Percentiles rank a stretch among this genome's conserved stretches.
phyloP scores from a whole-genome alignment of 2,797 vertebrate genomes.

The Acanthis flammea region DNA sequence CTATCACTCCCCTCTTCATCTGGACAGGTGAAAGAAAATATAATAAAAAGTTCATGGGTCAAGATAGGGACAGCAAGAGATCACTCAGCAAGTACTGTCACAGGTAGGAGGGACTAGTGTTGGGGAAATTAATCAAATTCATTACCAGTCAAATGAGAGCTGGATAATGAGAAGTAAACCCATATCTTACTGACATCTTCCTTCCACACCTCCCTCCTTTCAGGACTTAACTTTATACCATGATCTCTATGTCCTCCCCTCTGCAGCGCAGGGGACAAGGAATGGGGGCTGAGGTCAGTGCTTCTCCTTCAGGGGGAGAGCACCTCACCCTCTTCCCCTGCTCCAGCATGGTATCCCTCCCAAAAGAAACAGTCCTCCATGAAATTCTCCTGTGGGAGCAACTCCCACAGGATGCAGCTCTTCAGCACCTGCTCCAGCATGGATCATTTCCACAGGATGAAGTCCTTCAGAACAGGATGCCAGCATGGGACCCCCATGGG shows the following conservation, averaged over 20 bases:
- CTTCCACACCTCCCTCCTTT: neutral
- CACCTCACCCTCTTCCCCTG: neutral
- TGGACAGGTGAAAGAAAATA: neutral
- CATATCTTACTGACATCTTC: neutral
- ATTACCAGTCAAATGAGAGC: neutral
- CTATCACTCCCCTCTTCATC: neutral
- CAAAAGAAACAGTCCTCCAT: neutral
- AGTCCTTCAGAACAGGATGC: neutral
- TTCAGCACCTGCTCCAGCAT: neutral
- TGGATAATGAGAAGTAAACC: neutral
- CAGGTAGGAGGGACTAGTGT: neutral
- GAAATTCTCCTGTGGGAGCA: neutral
- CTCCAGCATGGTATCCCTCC: neutral
- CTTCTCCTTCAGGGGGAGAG: neutral
- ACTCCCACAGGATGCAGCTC: neutral
- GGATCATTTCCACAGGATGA: too few species aligned
- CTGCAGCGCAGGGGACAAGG: neutral
- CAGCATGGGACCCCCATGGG: too few species aligned
- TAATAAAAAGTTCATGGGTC: neutral
- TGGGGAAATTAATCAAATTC: neutral
- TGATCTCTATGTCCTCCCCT: fast-evolving
- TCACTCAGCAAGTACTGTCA: neutral
- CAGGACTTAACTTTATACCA: neutral
- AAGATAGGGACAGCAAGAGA: neutral
- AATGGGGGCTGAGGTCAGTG: neutral